Evolutionary conservation across 2,797 vertebrate species (phyloP), one percentile per base, ranked within the genome.

Genomic region (Pantherophis alleghaniensis): DNA sequence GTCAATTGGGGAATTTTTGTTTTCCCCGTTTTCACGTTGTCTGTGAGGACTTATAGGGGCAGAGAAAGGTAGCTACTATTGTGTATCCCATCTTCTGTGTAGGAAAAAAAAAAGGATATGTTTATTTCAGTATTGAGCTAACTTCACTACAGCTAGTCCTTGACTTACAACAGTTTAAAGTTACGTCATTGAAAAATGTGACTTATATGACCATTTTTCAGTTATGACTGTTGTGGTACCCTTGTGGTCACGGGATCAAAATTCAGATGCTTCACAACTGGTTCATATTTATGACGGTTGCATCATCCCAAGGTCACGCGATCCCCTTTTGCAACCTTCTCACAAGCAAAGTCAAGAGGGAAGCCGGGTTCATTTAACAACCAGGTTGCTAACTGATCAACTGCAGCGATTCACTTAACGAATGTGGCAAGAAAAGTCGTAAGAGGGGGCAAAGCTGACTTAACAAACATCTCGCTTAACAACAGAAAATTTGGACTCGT

Each of bases 271-370:
- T 5, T 13, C 12, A 12, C 63, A 14, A n/a, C 61, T 66, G 63
- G 28, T 12, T 66, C 12, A n/a, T 14, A n/a, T 66, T 66, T 66
- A 66, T n/a, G 63, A 66, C 2, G 5, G 60, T 61, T 60, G 59
- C 59, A 24, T 2, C 3, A 7, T 60, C 7, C 59, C 7, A 9
- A 3, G 9, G 10, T 26, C 24, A 10, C 22, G 0, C 0, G 22
- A 24, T 24, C 22, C 7, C 5, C 18, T 59, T 60, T 60, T 61
- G 60, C 3, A 7, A 61, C 60, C 60, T 24, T 11, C 60, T 10
- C 22, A 26, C 61, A 13, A 28, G 61, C 61, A 4, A 63, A 28
- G 59, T 22, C 59, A 59, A 6, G 57, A 59, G 59, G 2, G 59
- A 22, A 24, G 12, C 28, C 28, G 5, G 63, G 4, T 66, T 66